A percentile compares a stretch with the other conserved stretches of the same genome.
Evolutionary conservation across 2,797 vertebrate species (phyloP).

Genomic region (Phyllotis vaccarum): DNA sequence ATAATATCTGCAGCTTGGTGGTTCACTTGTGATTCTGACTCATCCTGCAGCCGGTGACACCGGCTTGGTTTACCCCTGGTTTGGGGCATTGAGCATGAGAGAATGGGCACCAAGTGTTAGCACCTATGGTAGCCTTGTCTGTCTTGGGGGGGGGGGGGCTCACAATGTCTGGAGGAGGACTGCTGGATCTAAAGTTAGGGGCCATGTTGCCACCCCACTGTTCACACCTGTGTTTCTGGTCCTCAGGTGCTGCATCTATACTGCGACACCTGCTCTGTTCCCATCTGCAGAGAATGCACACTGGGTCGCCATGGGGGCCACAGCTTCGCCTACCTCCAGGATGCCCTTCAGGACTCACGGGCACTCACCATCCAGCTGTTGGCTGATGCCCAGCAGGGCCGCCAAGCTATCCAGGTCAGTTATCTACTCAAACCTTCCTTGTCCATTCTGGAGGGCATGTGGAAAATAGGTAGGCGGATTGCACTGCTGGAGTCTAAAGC

Average conservation of each 20-base stretch:
- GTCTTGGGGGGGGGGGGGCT: background rate
- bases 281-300: conserved; percentile 98
- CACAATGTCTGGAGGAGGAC: background rate
- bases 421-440: background rate
- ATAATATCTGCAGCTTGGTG: background rate
- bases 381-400: conserved; percentile 97
- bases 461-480: background rate
- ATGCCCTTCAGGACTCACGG: conserved; percentile 97
- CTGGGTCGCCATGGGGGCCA: conserved; percentile 93
- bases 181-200: too few species aligned
- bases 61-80: background rate
- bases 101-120: too few species aligned
- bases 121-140: background rate
- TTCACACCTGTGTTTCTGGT: background rate
- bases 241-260: conserved; percentile 97
- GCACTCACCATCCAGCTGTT: conserved; percentile 97
- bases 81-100: background rate
- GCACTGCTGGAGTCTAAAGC: too few species aligned
- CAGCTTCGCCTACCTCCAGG: conserved; percentile 95
- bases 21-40: background rate
- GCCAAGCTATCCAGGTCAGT: conserved; percentile 97
- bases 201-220: accelerated
- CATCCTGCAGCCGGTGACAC: background rate
- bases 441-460: background rate
- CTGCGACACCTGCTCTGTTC: conserved; percentile 97